Conservation (phyloP, 1,140 invertebrate species). For the Anastrepha obliqua region DNA sequence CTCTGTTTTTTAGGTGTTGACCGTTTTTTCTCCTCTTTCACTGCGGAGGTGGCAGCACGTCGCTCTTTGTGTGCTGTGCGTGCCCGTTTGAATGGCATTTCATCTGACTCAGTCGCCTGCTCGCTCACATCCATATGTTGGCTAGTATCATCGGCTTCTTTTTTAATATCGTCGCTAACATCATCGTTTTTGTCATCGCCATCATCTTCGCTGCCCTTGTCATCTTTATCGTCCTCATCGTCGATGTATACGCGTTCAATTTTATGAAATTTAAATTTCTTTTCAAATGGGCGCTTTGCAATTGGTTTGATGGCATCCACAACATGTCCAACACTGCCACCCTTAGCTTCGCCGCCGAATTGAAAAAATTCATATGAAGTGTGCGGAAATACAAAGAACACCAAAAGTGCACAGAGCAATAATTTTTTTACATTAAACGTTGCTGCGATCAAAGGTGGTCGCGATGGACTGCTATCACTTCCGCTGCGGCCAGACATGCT, state of each 20-base stretch:
- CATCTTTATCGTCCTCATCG: conserved; percentile 55
- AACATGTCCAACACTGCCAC: background rate
- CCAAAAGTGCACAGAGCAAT: background rate
- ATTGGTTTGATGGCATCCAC: conserved; percentile 12
- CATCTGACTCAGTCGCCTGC: conserved; percentile 28
- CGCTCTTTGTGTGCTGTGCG: conserved; percentile 34
- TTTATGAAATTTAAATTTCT: conserved; percentile 67
- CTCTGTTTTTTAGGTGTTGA: conserved; percentile 21
- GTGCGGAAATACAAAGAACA: conserved; percentile 54
- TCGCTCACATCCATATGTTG: background rate
- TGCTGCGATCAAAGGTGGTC: background rate
- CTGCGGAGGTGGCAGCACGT: background rate
- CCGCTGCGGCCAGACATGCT: background rate
- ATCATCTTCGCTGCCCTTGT: conserved; percentile 42
- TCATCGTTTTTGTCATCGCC: conserved; percentile 50
- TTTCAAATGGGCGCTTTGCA: conserved; percentile 56
- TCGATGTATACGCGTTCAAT: conserved; percentile 62
- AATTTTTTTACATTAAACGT: conserved; percentile 32
- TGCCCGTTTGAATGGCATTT: conserved; percentile 56
- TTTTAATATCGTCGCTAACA: conserved; percentile 26
- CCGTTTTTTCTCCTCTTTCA: background rate
- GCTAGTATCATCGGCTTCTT: background rate
- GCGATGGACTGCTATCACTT: background rate
- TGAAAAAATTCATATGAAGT: conserved; percentile 55
- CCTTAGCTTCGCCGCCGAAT: conserved; percentile 49